phyloP scores from a whole-genome alignment of 2,113 vertebrate genomes.

The Malaclemys terrapin region DNA sequence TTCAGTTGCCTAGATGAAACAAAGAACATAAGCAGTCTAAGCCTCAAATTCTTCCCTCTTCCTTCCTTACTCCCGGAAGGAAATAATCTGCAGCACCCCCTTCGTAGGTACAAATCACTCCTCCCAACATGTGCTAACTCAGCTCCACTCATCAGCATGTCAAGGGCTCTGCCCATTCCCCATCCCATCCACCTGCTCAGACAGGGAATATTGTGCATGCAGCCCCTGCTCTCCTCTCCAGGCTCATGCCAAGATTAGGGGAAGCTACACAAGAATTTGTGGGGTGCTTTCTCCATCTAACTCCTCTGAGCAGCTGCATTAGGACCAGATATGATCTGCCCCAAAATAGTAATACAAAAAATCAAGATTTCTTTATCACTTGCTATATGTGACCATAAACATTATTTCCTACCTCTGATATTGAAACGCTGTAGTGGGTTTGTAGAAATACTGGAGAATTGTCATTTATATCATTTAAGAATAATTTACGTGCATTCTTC shows the following conservation, averaged over 20 bases:
- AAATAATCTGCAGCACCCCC: neutral
- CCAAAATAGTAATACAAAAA: neutral
- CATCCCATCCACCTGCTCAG: neutral
- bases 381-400: neutral
- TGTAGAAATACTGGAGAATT: conserved; percentile 75
- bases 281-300: fast-evolving
- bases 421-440: neutral
- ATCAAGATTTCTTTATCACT: neutral
- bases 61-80: neutral
- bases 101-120: neutral
- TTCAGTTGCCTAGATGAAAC: conserved; percentile 49
- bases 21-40: neutral
- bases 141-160: neutral
- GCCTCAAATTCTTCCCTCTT: neutral
- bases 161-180: neutral
- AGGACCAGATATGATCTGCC: neutral
- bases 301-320: fast-evolving
- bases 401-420: conserved; percentile 79
- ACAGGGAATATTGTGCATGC: neutral
- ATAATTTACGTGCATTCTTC: conserved; percentile 43
- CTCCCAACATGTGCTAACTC: neutral
- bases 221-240: neutral
- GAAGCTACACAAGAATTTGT: fast-evolving
- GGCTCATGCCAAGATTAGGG: fast-evolving
- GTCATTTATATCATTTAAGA: conserved; percentile 75